Base-by-base conservation (phyloP, 2,888 invertebrate genomes). In the Stegophylla sp. region DNA sequence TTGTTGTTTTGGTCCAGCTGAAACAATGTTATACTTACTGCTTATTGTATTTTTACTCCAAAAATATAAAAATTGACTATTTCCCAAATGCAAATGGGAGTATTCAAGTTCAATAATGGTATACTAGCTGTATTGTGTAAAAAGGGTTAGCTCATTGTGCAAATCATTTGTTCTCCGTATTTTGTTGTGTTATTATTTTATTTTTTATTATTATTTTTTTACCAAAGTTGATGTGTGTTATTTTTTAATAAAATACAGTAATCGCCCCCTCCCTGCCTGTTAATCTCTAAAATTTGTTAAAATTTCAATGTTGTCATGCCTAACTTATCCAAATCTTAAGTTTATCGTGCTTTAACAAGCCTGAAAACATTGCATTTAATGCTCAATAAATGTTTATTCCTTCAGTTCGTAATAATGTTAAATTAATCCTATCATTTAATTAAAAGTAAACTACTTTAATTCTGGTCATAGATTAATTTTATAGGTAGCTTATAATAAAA, bases 401-500 rank as follows among this genome's bases (percentile, higher is more conserved):
- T 79, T 71, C 69, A 48, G 69, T 79, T 79, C 53, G 26, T 71
- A 63, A 79, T 69, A 77, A 64, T 61, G 67, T 64, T 67, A 66
- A 76, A 61, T 61, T 66, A 61, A 71, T 71, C 59, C 79, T 79
- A 79, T 71, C 56, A 17, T 79, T 79, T 79, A 79, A 79, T 48
- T 79, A 79, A 79, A 61, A 71, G 20, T n/a, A 61, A 69, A 77
- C 67, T 77, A 77, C 69, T 79, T 79, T 79, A 79, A 71, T 79
- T 79, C 79, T 79, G 79, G 71, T 79, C 79, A 79, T 79, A 71
- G 79, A 79, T 79, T 79, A 61, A 79, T 71, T 79, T 79, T 77
- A 23, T 69, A 63, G 66, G 45, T 79, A 79, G 79, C 77, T 79
- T 79, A 63, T 71, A 41, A 61, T 59, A 51, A 69, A 77, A 61